These are phyloP conservation scores for Pristionchus entomophagus DNA, from an alignment of 2,888 invertebrate species.

Conservation along the genomic window DNA sequence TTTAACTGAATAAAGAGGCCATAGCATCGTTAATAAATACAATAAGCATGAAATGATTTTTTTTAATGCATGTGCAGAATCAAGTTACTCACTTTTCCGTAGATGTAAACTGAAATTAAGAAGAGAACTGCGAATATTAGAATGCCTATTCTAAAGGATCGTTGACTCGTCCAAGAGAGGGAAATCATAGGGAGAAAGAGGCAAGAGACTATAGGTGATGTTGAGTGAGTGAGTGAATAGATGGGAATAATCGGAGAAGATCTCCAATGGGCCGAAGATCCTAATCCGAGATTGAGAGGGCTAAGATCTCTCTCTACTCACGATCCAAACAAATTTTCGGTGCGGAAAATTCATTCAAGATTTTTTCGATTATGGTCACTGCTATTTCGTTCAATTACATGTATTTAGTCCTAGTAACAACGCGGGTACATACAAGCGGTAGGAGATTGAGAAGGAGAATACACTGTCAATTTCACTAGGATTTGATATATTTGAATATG, in stretches of 20 bases:
- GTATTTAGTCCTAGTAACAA: too few species aligned
- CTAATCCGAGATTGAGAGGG: neutral
- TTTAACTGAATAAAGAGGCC: neutral
- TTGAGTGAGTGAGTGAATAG: neutral
- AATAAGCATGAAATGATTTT: neutral
- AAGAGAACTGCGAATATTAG: neutral
- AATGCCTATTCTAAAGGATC: constrained; percentile 8
- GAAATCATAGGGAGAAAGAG: neutral
- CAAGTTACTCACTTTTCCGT: neutral
- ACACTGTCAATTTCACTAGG: too few species aligned
- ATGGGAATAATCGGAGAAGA: neutral
- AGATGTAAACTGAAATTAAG: neutral
- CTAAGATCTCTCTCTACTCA: too few species aligned
- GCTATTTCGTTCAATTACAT: too few species aligned
- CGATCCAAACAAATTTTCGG: too few species aligned
- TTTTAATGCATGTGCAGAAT: neutral
- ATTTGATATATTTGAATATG: neutral
- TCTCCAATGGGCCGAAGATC: neutral
- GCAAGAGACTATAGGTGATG: too few species aligned
- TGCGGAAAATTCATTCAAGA: neutral
- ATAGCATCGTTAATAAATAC: too few species aligned
- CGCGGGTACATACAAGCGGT: too few species aligned
- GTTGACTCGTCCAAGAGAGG: neutral
- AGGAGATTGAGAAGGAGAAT: too few species aligned
- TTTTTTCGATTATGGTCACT: neutral